Conservation (phyloP, 2,113 vertebrate species). For the Hyaena hyaena region DNA sequence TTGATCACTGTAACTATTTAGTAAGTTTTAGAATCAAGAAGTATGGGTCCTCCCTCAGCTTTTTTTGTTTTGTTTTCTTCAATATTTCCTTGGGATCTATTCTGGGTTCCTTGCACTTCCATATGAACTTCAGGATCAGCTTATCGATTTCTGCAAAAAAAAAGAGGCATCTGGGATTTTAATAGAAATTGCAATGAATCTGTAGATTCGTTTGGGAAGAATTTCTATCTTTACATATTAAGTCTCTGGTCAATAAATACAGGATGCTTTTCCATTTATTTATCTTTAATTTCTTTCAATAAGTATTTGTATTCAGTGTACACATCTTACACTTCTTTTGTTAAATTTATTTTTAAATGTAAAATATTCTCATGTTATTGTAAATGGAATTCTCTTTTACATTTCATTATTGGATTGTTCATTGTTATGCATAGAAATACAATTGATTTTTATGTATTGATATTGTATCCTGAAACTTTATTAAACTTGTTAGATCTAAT, state of each 20-base stretch:
- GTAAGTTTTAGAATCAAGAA: neutral
- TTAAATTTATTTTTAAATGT: neutral
- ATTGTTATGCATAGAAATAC: neutral
- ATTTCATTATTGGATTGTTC: slow-evolving; percentile 3
- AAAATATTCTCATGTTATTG: neutral
- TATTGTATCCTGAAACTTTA: neutral
- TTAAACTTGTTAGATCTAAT: neutral
- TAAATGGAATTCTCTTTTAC: slow-evolving; percentile 14
- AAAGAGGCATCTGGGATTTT: neutral
- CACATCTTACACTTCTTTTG: neutral
- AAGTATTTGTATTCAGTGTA: neutral
- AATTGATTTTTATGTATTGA: neutral
- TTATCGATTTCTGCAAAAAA: neutral
- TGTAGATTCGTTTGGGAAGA: neutral
- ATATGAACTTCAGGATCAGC: neutral
- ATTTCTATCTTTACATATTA: neutral
- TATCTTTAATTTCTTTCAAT: slow-evolving; percentile 30
- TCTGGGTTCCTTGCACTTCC: neutral
- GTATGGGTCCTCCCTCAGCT: neutral
- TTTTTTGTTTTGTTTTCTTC: neutral
- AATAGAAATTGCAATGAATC: neutral
- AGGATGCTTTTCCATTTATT: neutral
- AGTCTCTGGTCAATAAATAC: neutral
- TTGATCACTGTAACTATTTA: neutral
- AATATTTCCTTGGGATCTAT: neutral